Base-by-base conservation (phyloP, 64 coral and sea anemone genomes). In the Anthopleura sola region DNA sequence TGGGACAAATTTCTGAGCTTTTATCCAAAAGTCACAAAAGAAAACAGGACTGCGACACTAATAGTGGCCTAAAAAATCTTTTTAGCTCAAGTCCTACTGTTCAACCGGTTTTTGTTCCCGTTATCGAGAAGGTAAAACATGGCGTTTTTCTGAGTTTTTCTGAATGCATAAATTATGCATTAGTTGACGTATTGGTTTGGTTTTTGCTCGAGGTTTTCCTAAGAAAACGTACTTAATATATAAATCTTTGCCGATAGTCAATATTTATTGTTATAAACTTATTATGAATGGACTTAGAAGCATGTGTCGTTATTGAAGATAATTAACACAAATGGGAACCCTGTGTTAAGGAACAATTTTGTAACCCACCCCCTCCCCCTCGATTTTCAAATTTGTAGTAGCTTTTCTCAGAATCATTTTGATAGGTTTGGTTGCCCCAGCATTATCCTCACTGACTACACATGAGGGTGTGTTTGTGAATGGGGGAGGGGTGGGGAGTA, bases 21-120 rank as follows among this genome's bases (percentile, higher is more conserved):
- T 79, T 79, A 79, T 79, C 76, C 37, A 48, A 38, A 79, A 44
- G 18, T 48, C 76, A 79, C 21, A 79, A 79, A 79, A 46, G 76
- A 79, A 79, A 79, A 79, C 37, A 79, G 36, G 44, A 48, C 3
- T 6, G 3, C 0, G 44, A 79, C 9, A 33, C 38, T 21, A 44
- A 47, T 46, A 79, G 76, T 48, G 44, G 37, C 47, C 76, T 79
- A 44, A 38, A 79, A 23, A 48, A 37, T 23, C 44, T 79, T 44
- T 79, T 79, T 44, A 44, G 76, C 31, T 28, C 37, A 44, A 79
- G 76, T 48, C 24, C 76, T 40, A 8, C 37, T 48, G 76, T 44
- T 20, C 76, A 79, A 48, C 76, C 76, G 19, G 38, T 79, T 38
- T 79, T 79, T 79, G 44, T 79, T 79, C 76, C 36, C 11, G 76